A percentile compares a stretch with the other conserved stretches of the same genome.
Evolutionary conservation across 2,888 invertebrate species (phyloP).

Genomic region (Tachina fera): DNA sequence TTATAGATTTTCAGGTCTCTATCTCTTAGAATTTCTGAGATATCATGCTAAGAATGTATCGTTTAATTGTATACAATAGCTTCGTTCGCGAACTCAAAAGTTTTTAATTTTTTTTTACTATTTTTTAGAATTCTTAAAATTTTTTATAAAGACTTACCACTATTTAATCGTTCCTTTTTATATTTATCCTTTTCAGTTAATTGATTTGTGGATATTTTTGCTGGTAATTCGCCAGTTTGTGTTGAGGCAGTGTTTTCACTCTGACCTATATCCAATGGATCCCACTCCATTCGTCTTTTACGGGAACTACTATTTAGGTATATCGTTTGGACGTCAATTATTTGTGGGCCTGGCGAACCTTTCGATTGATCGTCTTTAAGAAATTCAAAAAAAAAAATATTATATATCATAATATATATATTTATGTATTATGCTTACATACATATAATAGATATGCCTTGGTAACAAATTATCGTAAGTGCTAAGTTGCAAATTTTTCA

Average conservation of each 20-base stretch:
- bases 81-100: too few species aligned
- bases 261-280: slow-evolving; percentile 81
- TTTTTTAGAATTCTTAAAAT: too few species aligned
- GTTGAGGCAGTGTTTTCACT: slow-evolving; percentile 79
- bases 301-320: slow-evolving; percentile 79
- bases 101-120: too few species aligned
- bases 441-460: neutral
- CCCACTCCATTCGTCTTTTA: slow-evolving; percentile 84
- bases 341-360: slow-evolving; percentile 80
- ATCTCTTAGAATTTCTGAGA: too few species aligned
- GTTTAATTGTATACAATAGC: neutral
- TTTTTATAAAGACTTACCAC: slow-evolving; percentile 75
- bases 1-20: too few species aligned
- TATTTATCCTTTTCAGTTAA: slow-evolving; percentile 79
- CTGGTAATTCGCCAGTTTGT: slow-evolving; percentile 76
- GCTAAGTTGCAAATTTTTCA: neutral
- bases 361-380: slow-evolving; percentile 79
- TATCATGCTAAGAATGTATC: too few species aligned
- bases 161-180: slow-evolving; percentile 79
- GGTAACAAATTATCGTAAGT: neutral
- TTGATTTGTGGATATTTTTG: slow-evolving; percentile 75
- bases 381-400: neutral
- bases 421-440: neutral
- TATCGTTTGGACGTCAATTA: slow-evolving; percentile 82
- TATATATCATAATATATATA: neutral